Percentiles rank a stretch among this genome's conserved stretches.
Evolutionary conservation across 2,888 invertebrate species (phyloP).

Genomic region (Drosophila conformis): DNA sequence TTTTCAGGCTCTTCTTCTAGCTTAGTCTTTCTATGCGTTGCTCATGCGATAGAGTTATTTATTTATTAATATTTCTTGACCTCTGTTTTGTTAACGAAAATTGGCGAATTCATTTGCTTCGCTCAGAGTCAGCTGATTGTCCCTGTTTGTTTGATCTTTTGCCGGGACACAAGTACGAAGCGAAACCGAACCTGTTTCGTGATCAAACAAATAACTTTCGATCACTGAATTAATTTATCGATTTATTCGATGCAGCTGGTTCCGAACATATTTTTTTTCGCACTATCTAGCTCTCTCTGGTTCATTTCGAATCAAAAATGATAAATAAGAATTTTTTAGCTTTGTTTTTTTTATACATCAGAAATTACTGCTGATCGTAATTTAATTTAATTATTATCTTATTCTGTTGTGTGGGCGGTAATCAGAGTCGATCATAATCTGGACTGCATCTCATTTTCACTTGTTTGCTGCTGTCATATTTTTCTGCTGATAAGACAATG

Average conservation of each 20-base stretch:
- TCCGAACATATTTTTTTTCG: not conserved
- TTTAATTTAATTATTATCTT: not conserved
- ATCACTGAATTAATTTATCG: not conserved
- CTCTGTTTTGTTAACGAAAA: not conserved
- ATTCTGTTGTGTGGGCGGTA: constrained; percentile 1
- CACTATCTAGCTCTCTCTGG: not conserved
- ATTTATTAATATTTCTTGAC: not conserved
- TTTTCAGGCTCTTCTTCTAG: not conserved
- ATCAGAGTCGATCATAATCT: constrained; percentile 5
- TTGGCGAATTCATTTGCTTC: not conserved
- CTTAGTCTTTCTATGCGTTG: not conserved
- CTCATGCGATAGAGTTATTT: not conserved
- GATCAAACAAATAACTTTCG: not conserved
- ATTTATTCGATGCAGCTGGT: not conserved
- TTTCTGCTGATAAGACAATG: constrained; percentile 12
- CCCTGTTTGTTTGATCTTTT: not conserved
- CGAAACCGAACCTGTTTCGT: not conserved
- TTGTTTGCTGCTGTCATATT: constrained; percentile 8
- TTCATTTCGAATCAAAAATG: not conserved
- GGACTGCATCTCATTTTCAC: constrained; percentile 7
- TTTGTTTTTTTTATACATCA: not conserved
- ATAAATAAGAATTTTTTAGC: not conserved
- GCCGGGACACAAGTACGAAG: not conserved
- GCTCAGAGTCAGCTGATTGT: not conserved
- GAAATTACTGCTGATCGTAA: not conserved